phyloP scores from a whole-genome alignment of 2,113 vertebrate genomes.

The Pristiophorus japonicus region DNA sequence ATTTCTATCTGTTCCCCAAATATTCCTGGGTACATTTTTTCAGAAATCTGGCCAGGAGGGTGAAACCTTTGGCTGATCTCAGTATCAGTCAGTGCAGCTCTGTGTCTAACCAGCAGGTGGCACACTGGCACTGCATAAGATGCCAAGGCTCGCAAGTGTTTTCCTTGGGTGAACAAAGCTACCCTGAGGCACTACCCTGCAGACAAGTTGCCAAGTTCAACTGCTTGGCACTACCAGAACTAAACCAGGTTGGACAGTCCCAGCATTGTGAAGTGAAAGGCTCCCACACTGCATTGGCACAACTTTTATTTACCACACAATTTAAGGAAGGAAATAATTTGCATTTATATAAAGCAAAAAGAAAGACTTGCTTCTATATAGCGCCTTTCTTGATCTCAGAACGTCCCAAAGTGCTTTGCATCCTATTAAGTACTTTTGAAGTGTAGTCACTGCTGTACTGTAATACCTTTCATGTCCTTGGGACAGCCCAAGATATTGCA shows the following conservation, averaged over 20 bases:
- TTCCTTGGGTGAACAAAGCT: not conserved
- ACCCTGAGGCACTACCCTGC: not conserved
- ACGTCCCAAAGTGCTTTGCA: not conserved
- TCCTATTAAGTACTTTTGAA: not conserved
- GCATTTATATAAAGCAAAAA: not conserved
- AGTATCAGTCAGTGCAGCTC: not conserved
- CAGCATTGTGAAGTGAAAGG: not conserved
- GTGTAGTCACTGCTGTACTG: not conserved
- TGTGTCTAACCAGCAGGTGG: constrained; percentile 13
- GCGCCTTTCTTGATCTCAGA: not conserved
- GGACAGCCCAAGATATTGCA: not conserved
- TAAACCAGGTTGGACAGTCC: not conserved
- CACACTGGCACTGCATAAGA: not conserved
- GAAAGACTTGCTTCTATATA: not conserved
- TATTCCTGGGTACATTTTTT: not conserved
- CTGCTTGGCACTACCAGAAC: not conserved
- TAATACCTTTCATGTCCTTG: not conserved
- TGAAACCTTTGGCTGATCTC: not conserved
- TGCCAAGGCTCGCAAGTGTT: not conserved
- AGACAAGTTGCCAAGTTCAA: not conserved
- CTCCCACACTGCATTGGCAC: not conserved
- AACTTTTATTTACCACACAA: not conserved
- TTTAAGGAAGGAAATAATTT: not conserved
- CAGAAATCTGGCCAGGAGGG: not conserved
- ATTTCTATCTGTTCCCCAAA: not conserved